phyloP scores from a whole-genome alignment of 2,113 vertebrate genomes.

The Sinocyclocheilus maitianheensis region DNA sequence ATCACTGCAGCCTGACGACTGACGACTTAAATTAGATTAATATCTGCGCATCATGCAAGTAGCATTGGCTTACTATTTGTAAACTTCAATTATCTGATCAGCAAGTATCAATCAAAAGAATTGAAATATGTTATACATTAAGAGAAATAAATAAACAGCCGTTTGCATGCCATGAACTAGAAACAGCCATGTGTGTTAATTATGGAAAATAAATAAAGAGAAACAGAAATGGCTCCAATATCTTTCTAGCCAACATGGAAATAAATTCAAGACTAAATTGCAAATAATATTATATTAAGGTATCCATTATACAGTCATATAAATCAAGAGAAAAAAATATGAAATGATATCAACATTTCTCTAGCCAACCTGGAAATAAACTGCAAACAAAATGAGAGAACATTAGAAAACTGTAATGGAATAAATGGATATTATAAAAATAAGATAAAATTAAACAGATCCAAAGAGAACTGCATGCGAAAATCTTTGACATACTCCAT shows the following conservation, averaged over 20 bases:
- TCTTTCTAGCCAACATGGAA: no score
- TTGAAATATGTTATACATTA: neutral
- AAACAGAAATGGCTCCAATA: no score
- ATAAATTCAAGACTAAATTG: neutral
- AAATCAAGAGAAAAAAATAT: neutral
- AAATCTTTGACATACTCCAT: neutral
- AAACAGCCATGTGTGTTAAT: neutral
- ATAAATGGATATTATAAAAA: neutral
- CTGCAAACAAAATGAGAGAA: neutral
- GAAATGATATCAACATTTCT: neutral
- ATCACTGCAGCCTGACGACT: conserved; percentile 16
- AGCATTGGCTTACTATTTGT: conserved; percentile 8
- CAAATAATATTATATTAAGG: neutral
- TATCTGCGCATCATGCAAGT: conserved; percentile 12
- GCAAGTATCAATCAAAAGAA: neutral
- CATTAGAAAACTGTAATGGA: neutral
- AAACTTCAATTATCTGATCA: conserved; percentile 6
- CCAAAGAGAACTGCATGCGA: neutral
- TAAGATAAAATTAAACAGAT: neutral
- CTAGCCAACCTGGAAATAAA: neutral
- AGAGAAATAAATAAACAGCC: neutral
- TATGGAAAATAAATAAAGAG: no score
- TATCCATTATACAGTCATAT: neutral
- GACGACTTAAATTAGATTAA: conserved; percentile 2
- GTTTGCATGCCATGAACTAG: neutral